phyloP scores from a whole-genome alignment of 2,797 vertebrate species.

The Anisognathus igniventris region DNA sequence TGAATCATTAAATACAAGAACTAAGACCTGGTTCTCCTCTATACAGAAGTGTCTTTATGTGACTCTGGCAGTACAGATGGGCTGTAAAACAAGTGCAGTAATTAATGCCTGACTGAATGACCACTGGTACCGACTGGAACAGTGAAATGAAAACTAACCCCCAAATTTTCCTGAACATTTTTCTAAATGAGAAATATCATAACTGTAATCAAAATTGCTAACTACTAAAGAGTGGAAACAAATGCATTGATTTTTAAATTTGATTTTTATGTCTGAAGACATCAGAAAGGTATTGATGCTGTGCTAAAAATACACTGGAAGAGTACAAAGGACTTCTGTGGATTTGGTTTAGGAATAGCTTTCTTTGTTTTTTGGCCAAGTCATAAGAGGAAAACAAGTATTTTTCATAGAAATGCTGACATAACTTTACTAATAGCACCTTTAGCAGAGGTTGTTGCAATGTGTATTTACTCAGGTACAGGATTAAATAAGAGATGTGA shows the following conservation, averaged over 20 bases:
- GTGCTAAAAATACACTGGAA: neutral
- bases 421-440: slow-evolving; percentile 14
- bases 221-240: neutral
- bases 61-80: neutral
- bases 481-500: slow-evolving; percentile 59
- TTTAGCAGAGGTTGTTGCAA: neutral
- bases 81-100: neutral
- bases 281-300: neutral
- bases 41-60: neutral
- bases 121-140: neutral
- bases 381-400: slow-evolving; percentile 22
- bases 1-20: neutral
- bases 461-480: slow-evolving; percentile 64
- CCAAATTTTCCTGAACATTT: neutral
- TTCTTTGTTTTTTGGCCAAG: neutral
- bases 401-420: slow-evolving; percentile 54
- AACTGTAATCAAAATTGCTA: neutral
- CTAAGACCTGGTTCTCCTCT: neutral
- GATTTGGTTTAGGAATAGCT: neutral
- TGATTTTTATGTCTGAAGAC: neutral
- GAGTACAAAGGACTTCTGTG: neutral
- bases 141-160: neutral
- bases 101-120: neutral
- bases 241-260: neutral
- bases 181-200: neutral